Evolutionary conservation across 2,797 vertebrate species (phyloP).

Genomic region (Hypotaenidia okinawae): DNA sequence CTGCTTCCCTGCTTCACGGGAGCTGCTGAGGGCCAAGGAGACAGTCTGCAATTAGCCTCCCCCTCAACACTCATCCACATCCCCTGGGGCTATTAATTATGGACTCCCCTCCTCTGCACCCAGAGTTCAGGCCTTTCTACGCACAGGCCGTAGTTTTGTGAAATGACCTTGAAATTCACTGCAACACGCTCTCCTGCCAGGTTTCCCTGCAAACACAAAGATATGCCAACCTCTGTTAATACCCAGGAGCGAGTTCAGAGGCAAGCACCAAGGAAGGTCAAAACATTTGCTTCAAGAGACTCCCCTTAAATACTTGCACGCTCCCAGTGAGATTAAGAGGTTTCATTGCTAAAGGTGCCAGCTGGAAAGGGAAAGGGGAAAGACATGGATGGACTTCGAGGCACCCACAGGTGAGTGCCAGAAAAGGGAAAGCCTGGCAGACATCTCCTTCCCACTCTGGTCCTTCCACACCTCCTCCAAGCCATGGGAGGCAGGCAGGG

Average conservation of each 20-base stretch:
- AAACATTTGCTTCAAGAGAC: background rate
- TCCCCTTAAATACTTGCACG: background rate
- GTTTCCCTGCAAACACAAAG: background rate
- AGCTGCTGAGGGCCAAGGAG: constrained; percentile 70
- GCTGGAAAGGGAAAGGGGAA: constrained; percentile 5
- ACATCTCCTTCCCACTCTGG: background rate
- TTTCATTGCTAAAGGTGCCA: constrained; percentile 14
- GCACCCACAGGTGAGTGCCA: background rate
- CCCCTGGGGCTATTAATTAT: constrained; percentile 24
- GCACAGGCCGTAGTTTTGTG: background rate
- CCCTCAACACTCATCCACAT: background rate
- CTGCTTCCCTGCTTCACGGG: constrained; percentile 38
- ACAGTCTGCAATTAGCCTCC: constrained; percentile 66
- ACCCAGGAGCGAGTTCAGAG: constrained; percentile 1
- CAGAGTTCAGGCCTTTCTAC: constrained; percentile 14
- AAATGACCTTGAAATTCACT: constrained; percentile 41
- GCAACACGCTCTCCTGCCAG: background rate
- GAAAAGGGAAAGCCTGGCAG: constrained; percentile 3
- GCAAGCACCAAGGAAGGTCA: background rate
- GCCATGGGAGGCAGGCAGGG: background rate
- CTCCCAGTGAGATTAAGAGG: background rate
- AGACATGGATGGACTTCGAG: background rate
- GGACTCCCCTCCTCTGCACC: background rate
- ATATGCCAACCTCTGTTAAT: background rate
- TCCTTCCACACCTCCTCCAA: background rate